Base-by-base conservation (phyloP, 2,797 vertebrate genomes). In the Triplophysa bombifrons region DNA sequence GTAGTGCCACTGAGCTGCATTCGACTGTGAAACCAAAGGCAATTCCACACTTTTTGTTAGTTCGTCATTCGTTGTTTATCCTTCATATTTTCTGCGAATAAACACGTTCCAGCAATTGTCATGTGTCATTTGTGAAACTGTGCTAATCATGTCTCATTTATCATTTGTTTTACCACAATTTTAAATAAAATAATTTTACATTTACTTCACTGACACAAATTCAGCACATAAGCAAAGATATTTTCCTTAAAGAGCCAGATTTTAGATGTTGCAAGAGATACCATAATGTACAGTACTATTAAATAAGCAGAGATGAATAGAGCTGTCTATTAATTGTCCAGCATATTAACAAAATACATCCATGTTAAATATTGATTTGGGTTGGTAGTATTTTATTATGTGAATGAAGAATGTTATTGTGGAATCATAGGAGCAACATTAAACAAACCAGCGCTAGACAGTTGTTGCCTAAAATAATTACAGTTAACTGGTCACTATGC, bases 11-110 rank as follows among this genome's bases (percentile, higher is more conserved):
- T 10, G 69, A 81, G 44, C 71, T 81, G 74, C 76, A 70, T 66
- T 65, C 2, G n/a, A 73, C 14, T 38, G 44, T 38, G 38, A 83
- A 66, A 81, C 82, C 84, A 74, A 88, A 85, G 74, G 76, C 70
- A 90, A 91, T 92, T 91, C 88, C 89, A 83, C 66, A 74, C 13
- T 64, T 3, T 72, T 16, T 83, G 76, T 86, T 71, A 17, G 10
- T 2, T 56, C 73, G 72, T 22, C 30, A 73, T 64, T 14, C 71
- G 22, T 82, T 81, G 16, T 63, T 0, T 61, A 20, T 74, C 30
- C 4, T 51, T 6, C 8, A 10, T 30, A 1, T 25, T 50, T 53
- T 67, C 20, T 56, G 69, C 3, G 71, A 17, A 60, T 38, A 19
- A 11, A 60, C 11, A 66, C 27, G 44, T 20, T 48, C 30, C 22